Base-by-base conservation (phyloP, 2,113 vertebrate genomes). In the Chascanopsetta lugubris region DNA sequence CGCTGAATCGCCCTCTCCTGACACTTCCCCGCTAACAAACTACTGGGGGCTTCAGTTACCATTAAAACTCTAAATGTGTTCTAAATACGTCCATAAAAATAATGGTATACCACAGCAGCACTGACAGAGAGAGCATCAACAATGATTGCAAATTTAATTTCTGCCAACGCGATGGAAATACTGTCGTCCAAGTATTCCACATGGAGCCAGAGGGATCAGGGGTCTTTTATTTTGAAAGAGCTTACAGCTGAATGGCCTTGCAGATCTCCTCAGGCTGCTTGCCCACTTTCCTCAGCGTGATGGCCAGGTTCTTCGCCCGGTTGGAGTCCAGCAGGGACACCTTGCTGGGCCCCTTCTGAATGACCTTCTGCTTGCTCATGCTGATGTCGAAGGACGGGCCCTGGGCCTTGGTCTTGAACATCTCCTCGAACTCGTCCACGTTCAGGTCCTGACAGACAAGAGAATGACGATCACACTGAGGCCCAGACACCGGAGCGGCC, bases 401-500 rank as follows among this genome's bases (percentile, higher is more conserved):
- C 85, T 99, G 97, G 0, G 97, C 97, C 88, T 97, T 97, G 0
- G 97, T 99, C 91, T 99, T 99, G 77, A 99, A 99, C 62, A 98
- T 94, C 84, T 99, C 97, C 90, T 98, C 97, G 1, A 98, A 99
- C 72, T 94, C 94, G 54, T 98, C 97, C 64, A 99, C 92, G 30
- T 98, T 96, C 38, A 99, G 90, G 77, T 98, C 96, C 97, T 98
- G 78, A 21, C 69, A 51, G 0, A 45, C 0, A 2, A 59, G 22
- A 9, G 2, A 46, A 10, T 48, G 18, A 2, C 6, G 20, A 18
- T 29, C 1, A 5, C 10, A 17, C n/a, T 8, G 17, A 42, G 38
- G 38, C 17, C 17, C 2, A 17, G 38, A 42, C 38, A 18, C 0
- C 12, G 30, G 1, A 56, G 8, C 3, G 2, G 2, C 1, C 17